Evolutionary conservation across 2,113 vertebrate genomes (phyloP), one percentile per base, ranked within the genome.

Genomic region (Caranx ignobilis): DNA sequence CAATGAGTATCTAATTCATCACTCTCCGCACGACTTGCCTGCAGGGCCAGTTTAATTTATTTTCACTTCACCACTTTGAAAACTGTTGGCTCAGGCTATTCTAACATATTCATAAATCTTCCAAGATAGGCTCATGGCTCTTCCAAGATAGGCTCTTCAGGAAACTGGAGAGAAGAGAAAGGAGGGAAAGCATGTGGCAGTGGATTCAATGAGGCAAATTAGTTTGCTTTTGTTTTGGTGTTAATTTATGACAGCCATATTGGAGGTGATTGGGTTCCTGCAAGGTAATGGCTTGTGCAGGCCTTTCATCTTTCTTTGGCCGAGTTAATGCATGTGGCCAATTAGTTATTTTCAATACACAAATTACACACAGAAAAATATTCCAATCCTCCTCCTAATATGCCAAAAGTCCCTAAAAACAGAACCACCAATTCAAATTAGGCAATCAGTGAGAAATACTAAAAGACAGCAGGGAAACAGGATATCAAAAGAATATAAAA

Each of bases 21-120:
- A 95, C 90, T 85, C 90, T 83, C 77, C 74, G 89, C 91, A 94
- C 90, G 90, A 93, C 93, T 93, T 71, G 92, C 94, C 94, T 93
- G 91, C 92, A 90, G 93, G 91, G 92, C 92, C 88, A 81, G 77
- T 93, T 94, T 94, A 90, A 95, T 95, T 95, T 94, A 94, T 95
- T 94, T 95, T 95, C 94, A 88, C 94, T 94, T 94, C 93, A 89
- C 93, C 91, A 91, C 93, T 95, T 94, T 94, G 90, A 94, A 95
- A 95, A 94, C 91, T 94, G 94, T 94, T 94, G 95, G 94, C 95
- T 95, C 92, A 94, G 94, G 93, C 94, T 91, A 91, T 95, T 94
- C 93, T 91, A 95, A 95, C 93, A 93, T 94, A 95, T 95, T 94
- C 94, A 95, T 95, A 95, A 95, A 95, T 95, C 95, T 94, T 94